phyloP scores from a whole-genome alignment of 2,113 vertebrate genomes.

The Miniopterus natalensis region DNA sequence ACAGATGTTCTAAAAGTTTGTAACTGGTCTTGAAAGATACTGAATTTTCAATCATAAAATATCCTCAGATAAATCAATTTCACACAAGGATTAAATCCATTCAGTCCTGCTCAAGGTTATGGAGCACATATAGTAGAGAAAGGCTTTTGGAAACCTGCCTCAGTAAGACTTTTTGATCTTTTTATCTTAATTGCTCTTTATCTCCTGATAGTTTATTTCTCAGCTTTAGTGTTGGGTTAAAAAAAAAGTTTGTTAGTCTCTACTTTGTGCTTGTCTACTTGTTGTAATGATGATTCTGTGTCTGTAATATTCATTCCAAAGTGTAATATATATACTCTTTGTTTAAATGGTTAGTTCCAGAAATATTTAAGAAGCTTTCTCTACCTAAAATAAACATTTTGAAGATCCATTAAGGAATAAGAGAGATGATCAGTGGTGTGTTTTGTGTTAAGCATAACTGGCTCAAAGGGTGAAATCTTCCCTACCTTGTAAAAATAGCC shows the following conservation, averaged over 20 bases:
- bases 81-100: conserved; percentile 55
- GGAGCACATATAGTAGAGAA: conserved; percentile 1
- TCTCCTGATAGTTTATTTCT: conserved; percentile 48
- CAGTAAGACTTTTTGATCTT: conserved; percentile 52
- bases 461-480: conserved; percentile 65
- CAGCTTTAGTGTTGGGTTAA: not conserved
- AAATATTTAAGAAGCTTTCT: conserved; percentile 81
- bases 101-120: conserved; percentile 50
- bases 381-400: conserved; percentile 77
- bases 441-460: conserved; percentile 72
- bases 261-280: not conserved
- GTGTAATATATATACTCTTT: conserved; percentile 38
- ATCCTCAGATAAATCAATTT: conserved; percentile 53
- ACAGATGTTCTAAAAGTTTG: conserved; percentile 11
- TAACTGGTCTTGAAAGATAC: conserved; percentile 12
- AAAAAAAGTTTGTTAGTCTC: not conserved
- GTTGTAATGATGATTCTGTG: conserved; percentile 1
- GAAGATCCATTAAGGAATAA: conserved; percentile 57
- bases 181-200: conserved; percentile 70
- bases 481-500: conserved; percentile 72
- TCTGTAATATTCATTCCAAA: conserved; percentile 67
- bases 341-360: conserved; percentile 75
- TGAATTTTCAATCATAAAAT: conserved; percentile 56
- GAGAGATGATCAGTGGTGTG: conserved; percentile 74
- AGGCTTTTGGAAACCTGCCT: not conserved